Conservation (phyloP, 2,113 vertebrate species). For the Ammospiza caudacuta region DNA sequence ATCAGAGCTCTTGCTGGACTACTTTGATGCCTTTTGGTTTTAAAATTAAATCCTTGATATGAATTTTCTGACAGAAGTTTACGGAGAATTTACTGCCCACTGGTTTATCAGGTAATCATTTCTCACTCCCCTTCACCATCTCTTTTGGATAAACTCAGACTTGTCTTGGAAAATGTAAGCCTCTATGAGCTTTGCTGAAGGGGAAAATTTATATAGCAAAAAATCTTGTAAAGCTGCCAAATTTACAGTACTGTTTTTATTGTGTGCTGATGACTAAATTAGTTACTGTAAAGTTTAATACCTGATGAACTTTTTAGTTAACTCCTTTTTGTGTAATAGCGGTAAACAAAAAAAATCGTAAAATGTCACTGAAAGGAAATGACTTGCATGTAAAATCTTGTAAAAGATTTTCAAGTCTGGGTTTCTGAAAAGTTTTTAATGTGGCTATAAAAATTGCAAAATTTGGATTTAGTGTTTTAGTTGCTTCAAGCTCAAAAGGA, state of each 20-base stretch:
- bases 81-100: neutral
- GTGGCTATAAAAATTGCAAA: neutral
- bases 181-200: neutral
- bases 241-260: neutral
- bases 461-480: neutral
- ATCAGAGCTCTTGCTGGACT: neutral
- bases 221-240: neutral
- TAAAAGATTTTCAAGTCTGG: neutral
- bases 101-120: neutral
- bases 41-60: neutral
- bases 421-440: neutral
- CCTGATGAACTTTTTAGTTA: neutral
- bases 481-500: neutral
- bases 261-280: neutral
- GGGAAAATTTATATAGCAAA: neutral
- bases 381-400: neutral
- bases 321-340: neutral
- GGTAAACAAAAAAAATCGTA: neutral
- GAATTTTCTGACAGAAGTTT: neutral
- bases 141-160: neutral
- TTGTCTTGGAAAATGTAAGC: neutral
- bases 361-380: neutral
- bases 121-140: neutral
- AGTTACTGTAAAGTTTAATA: neutral
- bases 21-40: neutral